A percentile compares a stretch with the other conserved stretches of the same genome.
phyloP scores from a whole-genome alignment of 2,113 vertebrate genomes.

The Lutjanus erythropterus region DNA sequence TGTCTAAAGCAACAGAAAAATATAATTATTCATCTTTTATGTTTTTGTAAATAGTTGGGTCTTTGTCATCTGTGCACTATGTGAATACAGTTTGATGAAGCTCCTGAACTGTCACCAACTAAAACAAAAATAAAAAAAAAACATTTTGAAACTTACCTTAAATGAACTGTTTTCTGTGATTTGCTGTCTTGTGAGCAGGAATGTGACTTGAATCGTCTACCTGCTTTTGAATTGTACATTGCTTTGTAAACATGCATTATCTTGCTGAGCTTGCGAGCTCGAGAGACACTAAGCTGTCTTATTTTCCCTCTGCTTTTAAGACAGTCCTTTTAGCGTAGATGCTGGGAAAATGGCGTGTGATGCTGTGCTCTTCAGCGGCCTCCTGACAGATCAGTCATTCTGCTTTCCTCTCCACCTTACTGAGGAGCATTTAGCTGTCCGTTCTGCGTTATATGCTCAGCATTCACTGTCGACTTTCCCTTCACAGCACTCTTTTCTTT shows the following conservation, averaged over 20 bases:
- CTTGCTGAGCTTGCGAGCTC: slow-evolving; percentile 22
- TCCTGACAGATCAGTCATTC: slow-evolving; percentile 34
- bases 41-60: no score
- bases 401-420: slow-evolving; percentile 17
- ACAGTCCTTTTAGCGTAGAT: slow-evolving; percentile 6
- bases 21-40: no score
- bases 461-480: slow-evolving; percentile 22
- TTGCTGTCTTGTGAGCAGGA: neutral
- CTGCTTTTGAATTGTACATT: neutral
- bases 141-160: neutral
- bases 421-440: slow-evolving; percentile 31
- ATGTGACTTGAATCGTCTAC: neutral
- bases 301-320: slow-evolving; percentile 5
- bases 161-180: neutral
- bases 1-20: no score
- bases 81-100: neutral
- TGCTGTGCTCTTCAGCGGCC: slow-evolving; percentile 5
- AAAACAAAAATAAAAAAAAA: no score
- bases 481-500: slow-evolving; percentile 1
- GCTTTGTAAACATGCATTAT: slow-evolving; percentile 12
- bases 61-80: neutral
- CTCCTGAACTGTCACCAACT: neutral
- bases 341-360: slow-evolving; percentile 15
- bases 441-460: slow-evolving; percentile 6
- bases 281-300: slow-evolving; percentile 13